Conservation (phyloP, 2,888 invertebrate species). For the Xylota sylvarum region DNA sequence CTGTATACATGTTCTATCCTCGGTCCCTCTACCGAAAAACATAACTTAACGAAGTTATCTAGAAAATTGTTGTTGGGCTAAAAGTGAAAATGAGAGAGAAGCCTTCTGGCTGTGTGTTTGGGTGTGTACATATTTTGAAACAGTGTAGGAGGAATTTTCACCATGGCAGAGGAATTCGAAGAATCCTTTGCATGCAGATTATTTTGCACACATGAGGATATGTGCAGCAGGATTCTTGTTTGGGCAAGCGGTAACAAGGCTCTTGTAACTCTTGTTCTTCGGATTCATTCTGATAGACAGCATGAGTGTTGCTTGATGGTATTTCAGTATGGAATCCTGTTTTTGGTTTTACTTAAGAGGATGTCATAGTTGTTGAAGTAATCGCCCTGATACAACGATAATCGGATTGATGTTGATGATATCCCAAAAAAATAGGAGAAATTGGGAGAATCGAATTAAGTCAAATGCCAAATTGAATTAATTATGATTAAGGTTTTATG, state of each 20-base stretch:
- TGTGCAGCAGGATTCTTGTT: conserved; percentile 30
- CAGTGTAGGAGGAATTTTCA: conserved; percentile 57
- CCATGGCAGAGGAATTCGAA: conserved; percentile 32
- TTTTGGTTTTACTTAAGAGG: conserved; percentile 51
- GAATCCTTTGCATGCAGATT: conserved; percentile 59
- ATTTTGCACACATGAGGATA: conserved; percentile 33
- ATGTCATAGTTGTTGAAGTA: conserved; percentile 64
- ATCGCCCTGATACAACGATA: conserved; percentile 64
- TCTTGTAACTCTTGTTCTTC: conserved; percentile 43
- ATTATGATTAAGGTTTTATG: background rate
- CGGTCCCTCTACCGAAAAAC: conserved; percentile 22
- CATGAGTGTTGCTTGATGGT: conserved; percentile 53
- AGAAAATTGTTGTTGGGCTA: conserved; percentile 53
- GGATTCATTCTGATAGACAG: conserved; percentile 45
- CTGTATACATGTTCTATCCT: background rate
- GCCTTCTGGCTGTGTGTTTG: background rate
- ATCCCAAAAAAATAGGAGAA: conserved; percentile 22
- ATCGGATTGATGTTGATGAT: conserved; percentile 67
- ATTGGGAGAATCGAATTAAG: conserved; percentile 17
- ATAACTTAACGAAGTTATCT: conserved; percentile 54
- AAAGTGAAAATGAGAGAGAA: conserved; percentile 8
- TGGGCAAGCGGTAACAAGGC: conserved; percentile 33
- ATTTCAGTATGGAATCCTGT: conserved; percentile 48
- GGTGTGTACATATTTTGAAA: conserved; percentile 14
- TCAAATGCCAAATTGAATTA: conserved; percentile 41